phyloP scores from a whole-genome alignment of 2,888 invertebrate species.

The Deroplatys truncata region DNA sequence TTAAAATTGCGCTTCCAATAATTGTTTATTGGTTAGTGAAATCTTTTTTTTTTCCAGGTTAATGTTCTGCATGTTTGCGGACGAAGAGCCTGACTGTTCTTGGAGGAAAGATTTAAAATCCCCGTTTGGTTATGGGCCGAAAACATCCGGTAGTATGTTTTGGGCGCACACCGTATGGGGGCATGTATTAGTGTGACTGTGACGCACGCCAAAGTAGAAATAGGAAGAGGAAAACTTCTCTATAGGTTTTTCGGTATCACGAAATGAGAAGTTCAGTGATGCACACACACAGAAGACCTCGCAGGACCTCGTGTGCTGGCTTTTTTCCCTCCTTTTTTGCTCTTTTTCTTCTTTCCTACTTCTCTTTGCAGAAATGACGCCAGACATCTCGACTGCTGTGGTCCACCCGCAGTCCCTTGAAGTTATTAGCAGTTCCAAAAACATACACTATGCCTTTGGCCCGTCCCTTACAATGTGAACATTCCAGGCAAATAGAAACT shows the following conservation, averaged over 20 bases:
- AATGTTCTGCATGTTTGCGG: background rate
- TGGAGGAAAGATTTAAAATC: background rate
- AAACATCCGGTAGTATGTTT: background rate
- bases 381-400: constrained; percentile 4
- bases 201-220: background rate
- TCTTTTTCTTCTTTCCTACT: background rate
- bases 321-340: background rate
- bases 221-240: background rate
- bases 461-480: no score
- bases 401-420: background rate
- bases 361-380: constrained; percentile 3
- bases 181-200: background rate
- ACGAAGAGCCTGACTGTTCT: background rate
- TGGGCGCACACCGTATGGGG: background rate
- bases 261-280: background rate
- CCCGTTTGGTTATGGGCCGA: background rate
- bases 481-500: no score
- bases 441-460: background rate
- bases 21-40: background rate
- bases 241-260: background rate
- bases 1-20: no score
- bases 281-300: background rate
- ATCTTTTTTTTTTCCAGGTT: background rate
- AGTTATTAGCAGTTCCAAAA: background rate
- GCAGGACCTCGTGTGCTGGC: no score